phyloP scores from a whole-genome alignment of 2,113 vertebrate species.

The Dicrurus megarhynchus region DNA sequence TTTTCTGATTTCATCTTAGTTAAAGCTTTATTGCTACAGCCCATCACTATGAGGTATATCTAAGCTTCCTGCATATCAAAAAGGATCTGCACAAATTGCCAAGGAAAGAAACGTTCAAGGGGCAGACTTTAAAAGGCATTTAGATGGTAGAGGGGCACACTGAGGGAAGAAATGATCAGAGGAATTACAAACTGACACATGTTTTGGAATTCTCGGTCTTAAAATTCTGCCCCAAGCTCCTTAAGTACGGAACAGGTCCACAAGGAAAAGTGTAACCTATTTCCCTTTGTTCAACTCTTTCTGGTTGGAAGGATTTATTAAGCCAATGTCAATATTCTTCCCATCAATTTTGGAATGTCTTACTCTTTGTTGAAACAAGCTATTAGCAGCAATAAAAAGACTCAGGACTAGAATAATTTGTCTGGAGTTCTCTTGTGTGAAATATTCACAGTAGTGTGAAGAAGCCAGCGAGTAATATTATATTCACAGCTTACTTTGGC shows the following conservation, averaged over 20 bases:
- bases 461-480: constrained; percentile 46
- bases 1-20: constrained; percentile 23
- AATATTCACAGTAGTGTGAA: constrained; percentile 23
- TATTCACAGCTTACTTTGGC: constrained; percentile 30
- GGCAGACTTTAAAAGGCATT: constrained; percentile 39
- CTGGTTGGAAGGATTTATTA: constrained; percentile 62
- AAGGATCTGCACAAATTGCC: constrained; percentile 15
- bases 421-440: constrained; percentile 61
- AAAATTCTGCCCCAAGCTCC: constrained; percentile 34
- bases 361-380: constrained; percentile 69
- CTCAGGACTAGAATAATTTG: constrained; percentile 61
- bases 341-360: constrained; percentile 57
- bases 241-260: constrained; percentile 43
- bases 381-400: constrained; percentile 68
- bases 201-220: constrained; percentile 49
- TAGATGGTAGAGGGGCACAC: constrained; percentile 9
- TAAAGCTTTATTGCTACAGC: background rate
- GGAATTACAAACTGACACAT: constrained; percentile 5
- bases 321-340: constrained; percentile 64
- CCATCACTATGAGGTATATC: background rate
- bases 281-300: constrained; percentile 59
- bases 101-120: constrained; percentile 25
- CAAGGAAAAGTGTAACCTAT: constrained; percentile 43
- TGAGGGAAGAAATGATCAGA: constrained; percentile 17
- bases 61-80: constrained; percentile 24